Evolutionary conservation across 2,113 vertebrate species (phyloP).

Genomic region (Arvicanthis niloticus): DNA sequence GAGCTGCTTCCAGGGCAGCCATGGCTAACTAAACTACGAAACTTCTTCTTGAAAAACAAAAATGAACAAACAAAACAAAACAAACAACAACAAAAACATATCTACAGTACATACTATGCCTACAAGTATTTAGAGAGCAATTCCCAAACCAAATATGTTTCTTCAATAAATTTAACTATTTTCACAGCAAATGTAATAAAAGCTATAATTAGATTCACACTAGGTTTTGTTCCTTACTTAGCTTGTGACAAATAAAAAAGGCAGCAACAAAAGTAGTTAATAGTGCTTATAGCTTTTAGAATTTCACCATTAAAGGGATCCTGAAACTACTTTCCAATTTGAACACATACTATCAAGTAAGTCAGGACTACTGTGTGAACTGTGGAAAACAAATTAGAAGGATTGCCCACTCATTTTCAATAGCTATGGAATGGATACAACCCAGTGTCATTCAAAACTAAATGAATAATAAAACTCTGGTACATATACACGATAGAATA

Average conservation of each 20-base stretch:
- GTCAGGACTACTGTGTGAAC: not conserved
- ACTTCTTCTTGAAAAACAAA: no score
- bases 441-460: not conserved
- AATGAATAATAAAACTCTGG: not conserved
- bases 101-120: not conserved
- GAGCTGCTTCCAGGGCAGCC: no score
- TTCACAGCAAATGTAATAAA: conserved; percentile 18
- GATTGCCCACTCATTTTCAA: not conserved
- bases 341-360: not conserved
- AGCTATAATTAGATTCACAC: not conserved
- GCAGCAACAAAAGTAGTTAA: not conserved
- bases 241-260: not conserved
- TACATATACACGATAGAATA: not conserved
- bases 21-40: no score
- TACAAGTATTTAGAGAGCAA: not conserved
- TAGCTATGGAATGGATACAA: not conserved
- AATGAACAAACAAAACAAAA: no score
- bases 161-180: not conserved
- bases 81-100: no score
- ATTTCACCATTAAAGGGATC: conserved; percentile 8
- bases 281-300: not conserved
- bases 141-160: not conserved
- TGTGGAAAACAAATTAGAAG: conserved; percentile 10
- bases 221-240: conserved; percentile 11
- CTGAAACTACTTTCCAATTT: not conserved